phyloP scores from a whole-genome alignment of 2,888 invertebrate genomes.

The Muschampia plurimacula region DNA sequence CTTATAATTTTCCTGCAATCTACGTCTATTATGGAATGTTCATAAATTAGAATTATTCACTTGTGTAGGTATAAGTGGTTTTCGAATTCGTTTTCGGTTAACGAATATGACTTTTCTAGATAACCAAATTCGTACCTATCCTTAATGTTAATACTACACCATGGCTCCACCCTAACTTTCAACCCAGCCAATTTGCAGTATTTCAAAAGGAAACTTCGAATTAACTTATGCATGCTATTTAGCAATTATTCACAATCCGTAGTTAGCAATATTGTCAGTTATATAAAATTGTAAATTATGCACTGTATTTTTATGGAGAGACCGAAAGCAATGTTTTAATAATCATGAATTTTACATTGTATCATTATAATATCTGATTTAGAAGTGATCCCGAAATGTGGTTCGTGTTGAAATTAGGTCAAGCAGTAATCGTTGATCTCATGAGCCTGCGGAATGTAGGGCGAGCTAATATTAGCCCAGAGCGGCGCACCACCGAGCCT shows the following conservation, averaged over 20 bases:
- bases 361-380: slow-evolving; percentile 4
- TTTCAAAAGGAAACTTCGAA: neutral
- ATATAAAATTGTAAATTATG: neutral
- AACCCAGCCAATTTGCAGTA: neutral
- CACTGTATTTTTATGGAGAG: no score
- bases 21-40: neutral
- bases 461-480: slow-evolving; percentile 77
- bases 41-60: neutral
- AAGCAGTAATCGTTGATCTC: slow-evolving; percentile 61
- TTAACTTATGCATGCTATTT: neutral
- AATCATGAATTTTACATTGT: neutral
- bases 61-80: neutral
- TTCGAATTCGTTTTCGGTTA: no score
- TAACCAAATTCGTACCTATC: no score
- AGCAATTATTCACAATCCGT: neutral
- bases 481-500: slow-evolving; percentile 60
- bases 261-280: neutral
- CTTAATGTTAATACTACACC: no score
- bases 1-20: neutral
- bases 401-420: slow-evolving; percentile 73
- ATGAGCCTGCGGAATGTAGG: slow-evolving; percentile 76
- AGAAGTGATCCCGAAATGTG: slow-evolving; percentile 22
- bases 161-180: neutral
- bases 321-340: no score
- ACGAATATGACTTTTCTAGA: no score